Base-by-base conservation (phyloP, 2,888 invertebrate species). In the Lochmaea capreae region DNA sequence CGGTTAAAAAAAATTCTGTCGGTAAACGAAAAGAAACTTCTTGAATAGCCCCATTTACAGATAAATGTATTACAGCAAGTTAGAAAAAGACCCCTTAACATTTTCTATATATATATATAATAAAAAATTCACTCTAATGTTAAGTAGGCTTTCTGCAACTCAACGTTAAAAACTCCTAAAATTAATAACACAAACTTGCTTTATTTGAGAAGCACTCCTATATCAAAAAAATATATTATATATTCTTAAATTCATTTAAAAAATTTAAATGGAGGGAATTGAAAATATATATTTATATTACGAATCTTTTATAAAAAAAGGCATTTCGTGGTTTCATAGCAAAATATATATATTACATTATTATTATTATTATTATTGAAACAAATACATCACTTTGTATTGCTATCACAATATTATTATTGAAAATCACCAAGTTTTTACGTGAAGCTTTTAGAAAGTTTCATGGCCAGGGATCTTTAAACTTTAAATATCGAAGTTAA, bases 121-220 rank as follows among this genome's bases (percentile, higher is more conserved):
- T 57, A 49, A 49, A 10, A 54, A 54, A 54, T 16, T 54, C 54
- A 54, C 26, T 33, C 59, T 4, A 59, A 59, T 59, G 59, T 63
- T 63, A 63, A 43, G 42, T 16, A 63, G 42, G 43, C 62, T 63
- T 63, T 42, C 42, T 43, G 62, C 43, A 63, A 63, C 62, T 42
- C 42, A 39, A 39, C 43, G 43, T 63, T 63, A 43, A 61, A 71
- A 77, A 76, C 33, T 73, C 76, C 72, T 76, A 74, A 76, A 72
- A 85, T 83, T 87, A 87, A 86, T 87, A 87, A 87, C 87, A 87
- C 87, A 87, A 86, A 87, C 82, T 54, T 85, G 86, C 87, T 87
- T 87, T 82, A 85, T 84, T 81, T 83, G 83, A 84, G 82, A 82
- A 84, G 84, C 80, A 81, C 80, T 83, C 82, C 83, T 83, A 83